Percentiles rank a stretch among this genome's conserved stretches.
Conservation (phyloP, 2,113 vertebrate genomes). For the Puntigrus tetrazona region DNA sequence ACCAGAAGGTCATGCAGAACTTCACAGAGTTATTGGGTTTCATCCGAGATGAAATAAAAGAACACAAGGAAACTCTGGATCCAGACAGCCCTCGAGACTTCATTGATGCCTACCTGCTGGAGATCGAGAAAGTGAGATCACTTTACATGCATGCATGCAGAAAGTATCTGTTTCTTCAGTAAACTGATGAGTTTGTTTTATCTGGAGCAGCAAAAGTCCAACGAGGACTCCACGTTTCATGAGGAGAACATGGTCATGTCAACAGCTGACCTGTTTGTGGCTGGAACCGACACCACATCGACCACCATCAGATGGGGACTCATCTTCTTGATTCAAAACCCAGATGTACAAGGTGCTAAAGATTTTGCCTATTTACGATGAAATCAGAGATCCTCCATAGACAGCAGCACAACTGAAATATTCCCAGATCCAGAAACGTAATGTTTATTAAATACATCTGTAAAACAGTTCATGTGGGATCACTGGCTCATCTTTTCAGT, state of each 20-base stretch:
- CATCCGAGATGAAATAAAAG: constrained; percentile 28
- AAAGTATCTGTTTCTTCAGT: too few relatives aligned
- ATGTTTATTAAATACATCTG: too few relatives aligned
- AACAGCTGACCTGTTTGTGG: constrained; percentile 72
- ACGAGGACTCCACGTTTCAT: constrained; percentile 67
- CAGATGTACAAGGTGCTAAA: constrained; percentile 63
- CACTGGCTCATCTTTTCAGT: too few relatives aligned
- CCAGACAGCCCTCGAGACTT: constrained; percentile 53
- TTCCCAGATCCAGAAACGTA: too few relatives aligned
- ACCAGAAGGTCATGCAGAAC: constrained; percentile 50
- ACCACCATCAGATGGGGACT: constrained; percentile 75
- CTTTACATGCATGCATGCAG: not conserved
- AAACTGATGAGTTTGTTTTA: not conserved
- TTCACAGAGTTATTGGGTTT: constrained; percentile 19
- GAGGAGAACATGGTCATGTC: constrained; percentile 74
- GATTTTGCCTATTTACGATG: too few relatives aligned
- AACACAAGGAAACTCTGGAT: constrained; percentile 54
- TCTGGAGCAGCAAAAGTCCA: constrained; percentile 57
- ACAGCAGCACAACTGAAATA: too few relatives aligned
- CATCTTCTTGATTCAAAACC: constrained; percentile 71
- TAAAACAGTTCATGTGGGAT: too few relatives aligned
- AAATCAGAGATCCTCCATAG: too few relatives aligned
- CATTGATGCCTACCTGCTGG: constrained; percentile 58
- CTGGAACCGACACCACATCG: constrained; percentile 74
- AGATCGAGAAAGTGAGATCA: constrained; percentile 55